Evolutionary conservation across 1,140 invertebrate genomes (phyloP), one percentile per base, ranked within the genome.

Genomic region (Drosophila lacertosa): DNA sequence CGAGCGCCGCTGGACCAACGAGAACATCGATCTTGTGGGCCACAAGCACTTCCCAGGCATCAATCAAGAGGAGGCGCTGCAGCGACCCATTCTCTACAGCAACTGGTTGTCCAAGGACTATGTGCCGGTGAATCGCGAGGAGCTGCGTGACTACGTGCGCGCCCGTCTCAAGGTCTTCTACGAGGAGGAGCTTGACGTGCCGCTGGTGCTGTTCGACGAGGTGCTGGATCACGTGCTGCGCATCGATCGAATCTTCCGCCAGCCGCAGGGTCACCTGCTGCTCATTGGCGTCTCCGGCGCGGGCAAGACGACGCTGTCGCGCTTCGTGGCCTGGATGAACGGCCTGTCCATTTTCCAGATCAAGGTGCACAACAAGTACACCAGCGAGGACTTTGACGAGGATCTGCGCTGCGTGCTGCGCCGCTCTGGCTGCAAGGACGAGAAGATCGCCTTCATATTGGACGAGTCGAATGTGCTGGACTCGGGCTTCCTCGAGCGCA

Each of bases 291-390:
- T 99, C 1, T 98, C 98, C 71, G 99, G 99, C 32, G 97, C 98
- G 69, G 99, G 99, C 57, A 99, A 99, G 93, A 99, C 99, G 1
- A 99, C 99, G 10, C 94, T 99, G 50, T 99, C 98, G 6, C 93
- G 99, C 69, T 99, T 99, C 92, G 99, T 99, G 22, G 99, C 99
- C 45, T 99, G 99, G 98, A 99, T 99, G 96, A 99, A 99, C 92
- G 99, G 99, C 22, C 93, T 99, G 2, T 97, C 96, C 64, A 98
- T 99, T 11, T 99, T 99, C 94, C 99, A 99, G 93, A 98, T 99
- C 60, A 98, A 98, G 92, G 98, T 99, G 0, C 99, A 99, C 92
- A 99, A 99, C 91, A 99, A 99, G 93, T 99, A 99, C 90, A 98
- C 97, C 3, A 97, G 96, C 26, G 96, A 97, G 84, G 98, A 99